Evolutionary conservation across 2,797 vertebrate species (phyloP).

Genomic region (Pristis pectinata): DNA sequence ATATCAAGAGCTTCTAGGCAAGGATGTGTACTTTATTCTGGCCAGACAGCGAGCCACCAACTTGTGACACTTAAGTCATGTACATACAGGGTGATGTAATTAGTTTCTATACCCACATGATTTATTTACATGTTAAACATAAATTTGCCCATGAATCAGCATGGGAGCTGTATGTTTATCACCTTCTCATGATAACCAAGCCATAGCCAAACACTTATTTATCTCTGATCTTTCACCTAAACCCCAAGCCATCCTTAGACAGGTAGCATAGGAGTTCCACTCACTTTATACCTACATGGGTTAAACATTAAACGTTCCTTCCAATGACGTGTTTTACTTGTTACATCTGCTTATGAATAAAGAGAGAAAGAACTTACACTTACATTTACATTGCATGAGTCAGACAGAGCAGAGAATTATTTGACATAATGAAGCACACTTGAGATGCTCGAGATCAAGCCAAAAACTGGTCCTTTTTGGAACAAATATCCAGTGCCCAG

Average conservation of each 20-base stretch:
- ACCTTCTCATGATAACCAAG: background rate
- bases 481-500: background rate
- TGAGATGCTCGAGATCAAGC: background rate
- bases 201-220: background rate
- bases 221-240: background rate
- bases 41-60: no score
- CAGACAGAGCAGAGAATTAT: background rate
- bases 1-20: no score
- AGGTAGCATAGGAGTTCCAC: background rate
- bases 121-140: no score
- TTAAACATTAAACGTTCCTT: background rate
- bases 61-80: no score
- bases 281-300: background rate
- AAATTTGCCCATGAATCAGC: background rate
- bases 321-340: background rate
- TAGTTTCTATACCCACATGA: no score
- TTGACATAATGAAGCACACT: background rate
- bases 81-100: no score
- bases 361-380: background rate
- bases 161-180: background rate
- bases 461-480: background rate
- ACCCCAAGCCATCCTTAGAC: background rate
- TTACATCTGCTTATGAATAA: background rate
- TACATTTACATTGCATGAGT: no score
- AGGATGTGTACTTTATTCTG: no score